A percentile compares a stretch with the other conserved stretches of the same genome.
Evolutionary conservation across 2,113 vertebrate species (phyloP).

Genomic region (Xenopus laevis): DNA sequence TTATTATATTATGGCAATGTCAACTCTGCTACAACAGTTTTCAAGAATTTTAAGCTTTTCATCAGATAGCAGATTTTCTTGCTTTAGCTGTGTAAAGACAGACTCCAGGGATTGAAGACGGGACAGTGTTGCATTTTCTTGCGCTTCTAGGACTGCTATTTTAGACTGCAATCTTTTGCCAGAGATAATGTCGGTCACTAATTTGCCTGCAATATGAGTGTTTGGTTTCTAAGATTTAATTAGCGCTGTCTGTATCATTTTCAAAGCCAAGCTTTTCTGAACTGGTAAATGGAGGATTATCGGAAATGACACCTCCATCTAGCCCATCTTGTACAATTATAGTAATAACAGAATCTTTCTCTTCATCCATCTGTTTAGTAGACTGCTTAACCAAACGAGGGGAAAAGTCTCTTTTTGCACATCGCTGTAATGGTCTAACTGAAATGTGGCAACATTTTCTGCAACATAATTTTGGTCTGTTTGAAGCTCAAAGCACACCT

Average conservation of each 20-base stretch:
- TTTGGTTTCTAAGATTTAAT: conserved; percentile 65
- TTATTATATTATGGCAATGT: conserved; percentile 64
- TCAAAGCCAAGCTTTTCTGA: conserved; percentile 49
- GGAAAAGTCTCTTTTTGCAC: conserved; percentile 59
- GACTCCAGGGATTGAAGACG: conserved; percentile 73
- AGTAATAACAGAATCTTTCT: conserved; percentile 61
- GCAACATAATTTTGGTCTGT: conserved; percentile 41
- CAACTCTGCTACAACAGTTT: conserved; percentile 68
- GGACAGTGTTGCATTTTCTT: conserved; percentile 71
- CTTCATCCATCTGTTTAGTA: conserved; percentile 57
- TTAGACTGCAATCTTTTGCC: conserved; percentile 79
- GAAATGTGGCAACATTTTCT: conserved; percentile 47
- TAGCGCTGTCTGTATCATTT: conserved; percentile 40
- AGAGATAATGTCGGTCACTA: conserved; percentile 70
- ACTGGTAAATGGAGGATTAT: conserved; percentile 50
- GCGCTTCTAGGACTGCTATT: conserved; percentile 71
- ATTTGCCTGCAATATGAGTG: conserved; percentile 79
- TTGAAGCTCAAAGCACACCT: conserved; percentile 53
- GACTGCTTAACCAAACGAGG: conserved; percentile 59
- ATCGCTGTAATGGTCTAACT: conserved; percentile 48
- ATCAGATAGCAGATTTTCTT: conserved; percentile 72
- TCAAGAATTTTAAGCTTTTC: conserved; percentile 71
- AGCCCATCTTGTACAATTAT: conserved; percentile 62
- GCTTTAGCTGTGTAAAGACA: conserved; percentile 67
- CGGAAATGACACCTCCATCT: conserved; percentile 49